These are phyloP conservation scores for Channallabes apus DNA, from an alignment of 2,797 vertebrate genomes.

Conservation along the genomic window DNA sequence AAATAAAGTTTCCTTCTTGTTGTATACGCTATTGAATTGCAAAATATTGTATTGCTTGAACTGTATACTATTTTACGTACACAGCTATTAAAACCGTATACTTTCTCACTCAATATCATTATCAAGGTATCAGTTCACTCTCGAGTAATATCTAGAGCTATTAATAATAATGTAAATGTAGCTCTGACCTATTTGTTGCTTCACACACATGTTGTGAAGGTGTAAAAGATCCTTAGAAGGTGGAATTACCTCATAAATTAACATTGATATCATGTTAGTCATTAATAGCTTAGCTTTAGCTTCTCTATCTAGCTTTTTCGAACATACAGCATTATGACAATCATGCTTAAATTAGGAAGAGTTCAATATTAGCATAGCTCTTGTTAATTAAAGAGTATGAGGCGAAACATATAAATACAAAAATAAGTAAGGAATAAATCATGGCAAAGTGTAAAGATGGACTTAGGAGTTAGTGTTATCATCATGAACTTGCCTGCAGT, in stretches of 20 bases:
- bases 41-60: background rate
- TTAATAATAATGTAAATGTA: constrained; percentile 30
- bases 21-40: background rate
- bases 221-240: constrained; percentile 25
- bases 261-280: constrained; percentile 20
- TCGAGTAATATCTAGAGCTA: constrained; percentile 6
- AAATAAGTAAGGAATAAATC: background rate
- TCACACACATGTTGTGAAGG: constrained; percentile 30
- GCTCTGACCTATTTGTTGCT: constrained; percentile 33
- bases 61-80: background rate
- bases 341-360: background rate
- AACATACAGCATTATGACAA: background rate
- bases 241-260: constrained; percentile 37
- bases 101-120: background rate
- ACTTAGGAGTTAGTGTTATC: background rate
- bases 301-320: background rate
- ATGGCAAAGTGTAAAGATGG: background rate
- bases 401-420: background rate
- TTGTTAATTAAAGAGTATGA: background rate
- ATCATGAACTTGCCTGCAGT: background rate
- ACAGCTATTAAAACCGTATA: background rate
- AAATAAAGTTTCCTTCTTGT: background rate
- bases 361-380: background rate
- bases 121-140: constrained; percentile 19
- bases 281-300: background rate